Evolutionary conservation across 2,888 invertebrate genomes (phyloP).

Genomic region (Carcina quercana): DNA sequence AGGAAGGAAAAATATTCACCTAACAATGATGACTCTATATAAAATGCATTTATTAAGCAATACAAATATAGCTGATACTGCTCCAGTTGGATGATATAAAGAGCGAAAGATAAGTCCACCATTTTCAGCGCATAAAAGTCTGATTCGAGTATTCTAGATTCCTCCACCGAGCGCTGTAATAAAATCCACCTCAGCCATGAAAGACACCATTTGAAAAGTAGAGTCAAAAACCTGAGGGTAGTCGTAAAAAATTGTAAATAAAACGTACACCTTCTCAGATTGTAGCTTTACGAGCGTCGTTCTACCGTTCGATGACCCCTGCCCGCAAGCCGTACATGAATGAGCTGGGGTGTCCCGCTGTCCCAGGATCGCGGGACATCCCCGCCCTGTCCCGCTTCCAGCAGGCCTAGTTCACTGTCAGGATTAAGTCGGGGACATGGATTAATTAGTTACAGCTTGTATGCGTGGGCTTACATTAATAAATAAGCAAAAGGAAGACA

Average conservation of each 20-base stretch:
- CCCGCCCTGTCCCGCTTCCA: conserved; percentile 1
- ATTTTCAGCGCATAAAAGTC: too few relatives aligned
- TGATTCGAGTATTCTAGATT: too few relatives aligned
- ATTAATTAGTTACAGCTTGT: conserved; percentile 1
- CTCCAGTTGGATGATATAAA: too few relatives aligned
- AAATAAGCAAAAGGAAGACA: background rate
- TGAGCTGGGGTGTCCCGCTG: conserved; percentile 4
- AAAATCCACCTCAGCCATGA: too few relatives aligned
- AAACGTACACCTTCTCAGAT: conserved; percentile 1
- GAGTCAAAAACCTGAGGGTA: too few relatives aligned
- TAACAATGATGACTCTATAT: too few relatives aligned
- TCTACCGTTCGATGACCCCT: conserved; percentile 4
- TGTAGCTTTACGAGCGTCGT: conserved; percentile 4
- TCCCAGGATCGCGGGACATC: conserved; percentile 2
- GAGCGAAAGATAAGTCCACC: too few relatives aligned
- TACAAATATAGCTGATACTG: too few relatives aligned
- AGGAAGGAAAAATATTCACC: too few relatives aligned
- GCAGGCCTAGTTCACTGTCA: conserved; percentile 1
- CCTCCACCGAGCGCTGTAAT: too few relatives aligned
- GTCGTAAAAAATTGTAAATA: conserved; percentile 2
- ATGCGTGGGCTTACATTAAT: background rate
- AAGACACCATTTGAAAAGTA: too few relatives aligned
- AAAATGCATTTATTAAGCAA: too few relatives aligned
- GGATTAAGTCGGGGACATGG: conserved; percentile 2
- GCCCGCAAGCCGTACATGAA: conserved; percentile 2